phyloP scores from a whole-genome alignment of 2,888 invertebrate species.

The Drosophila antonietae region DNA sequence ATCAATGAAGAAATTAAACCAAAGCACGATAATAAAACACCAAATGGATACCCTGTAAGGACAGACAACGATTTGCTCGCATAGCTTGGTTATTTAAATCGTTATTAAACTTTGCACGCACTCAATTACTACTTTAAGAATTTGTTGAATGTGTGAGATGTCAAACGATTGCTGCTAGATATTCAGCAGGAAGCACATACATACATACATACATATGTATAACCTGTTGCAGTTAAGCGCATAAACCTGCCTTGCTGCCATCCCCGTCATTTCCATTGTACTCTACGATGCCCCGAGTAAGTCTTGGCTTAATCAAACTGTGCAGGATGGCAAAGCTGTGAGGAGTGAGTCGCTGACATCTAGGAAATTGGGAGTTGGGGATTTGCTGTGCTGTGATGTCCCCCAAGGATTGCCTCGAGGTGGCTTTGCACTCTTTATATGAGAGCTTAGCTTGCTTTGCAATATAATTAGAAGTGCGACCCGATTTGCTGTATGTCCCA shows the following conservation, averaged over 20 bases:
- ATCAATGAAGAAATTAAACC: too few relatives aligned
- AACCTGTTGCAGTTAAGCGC: slow-evolving; percentile 6
- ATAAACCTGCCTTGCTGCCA: neutral
- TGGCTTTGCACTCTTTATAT: slow-evolving; percentile 21
- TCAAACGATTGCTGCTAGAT: neutral
- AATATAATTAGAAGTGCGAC: neutral
- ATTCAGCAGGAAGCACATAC: neutral
- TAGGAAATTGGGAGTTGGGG: neutral
- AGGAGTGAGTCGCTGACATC: neutral
- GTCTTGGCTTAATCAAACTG: slow-evolving; percentile 24
- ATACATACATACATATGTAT: neutral
- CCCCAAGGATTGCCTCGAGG: neutral
- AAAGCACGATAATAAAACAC: too few relatives aligned
- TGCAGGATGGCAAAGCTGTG: slow-evolving; percentile 1
- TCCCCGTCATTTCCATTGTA: neutral
- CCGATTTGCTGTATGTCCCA: too few relatives aligned
- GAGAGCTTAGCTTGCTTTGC: slow-evolving; percentile 14
- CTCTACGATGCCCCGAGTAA: neutral
- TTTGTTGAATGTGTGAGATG: neutral
- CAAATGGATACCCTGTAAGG: neutral
- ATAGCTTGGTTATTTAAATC: neutral
- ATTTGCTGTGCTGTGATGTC: neutral
- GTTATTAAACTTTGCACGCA: neutral
- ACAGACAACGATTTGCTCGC: neutral
- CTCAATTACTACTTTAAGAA: neutral